Base-by-base conservation (phyloP, 2,113 vertebrate genomes). In the Rhabdornis inornatus region DNA sequence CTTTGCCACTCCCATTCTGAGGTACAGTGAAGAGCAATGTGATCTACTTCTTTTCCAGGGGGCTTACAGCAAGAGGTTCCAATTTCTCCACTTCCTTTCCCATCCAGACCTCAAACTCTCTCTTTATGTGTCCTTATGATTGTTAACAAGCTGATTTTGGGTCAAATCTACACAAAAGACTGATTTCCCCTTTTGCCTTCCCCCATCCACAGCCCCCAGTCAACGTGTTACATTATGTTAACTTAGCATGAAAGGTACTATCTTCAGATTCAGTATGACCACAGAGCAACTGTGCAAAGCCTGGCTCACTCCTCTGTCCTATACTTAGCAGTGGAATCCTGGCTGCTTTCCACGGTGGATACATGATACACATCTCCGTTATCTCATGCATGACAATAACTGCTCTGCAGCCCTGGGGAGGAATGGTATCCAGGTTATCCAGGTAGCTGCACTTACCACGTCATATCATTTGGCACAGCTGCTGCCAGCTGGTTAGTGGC, bases 311-410 rank as follows among this genome's bases (percentile, higher is more conserved):
- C 66, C 55, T 44, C 37, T 57, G 61, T 77, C 55, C 96, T 97
- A 97, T 97, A 94, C 86, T 96, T 97, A 96, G 95, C 90, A 92
- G 78, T 65, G 92, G 94, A 96, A 96, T 96, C 88, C 84, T 96
- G 92, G 95, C 91, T 72, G 50, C 18, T 85, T 94, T 96, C 95
- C 95, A 94, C 0, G 0, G 37, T 17, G 15, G 86, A 95, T 70
- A 97, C 30, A 39, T 7, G 92, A 96, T 81, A 92, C 42, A 24
- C 60, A 53, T 86, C 69, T 89, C 94, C 0, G 22, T 94, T 97
- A 94, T 97, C 94, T 83, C 90, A 88, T 87, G 82, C 83, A 95
- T 55, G 87, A 95, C 94, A 95, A 96, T 83, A 52, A 89, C 70
- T 45, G 68, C 9, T 69, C 78, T 74, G 85, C 42, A 83, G 85